Conservation (phyloP, 2,797 vertebrate genomes). For the Aphelocoma californica region DNA sequence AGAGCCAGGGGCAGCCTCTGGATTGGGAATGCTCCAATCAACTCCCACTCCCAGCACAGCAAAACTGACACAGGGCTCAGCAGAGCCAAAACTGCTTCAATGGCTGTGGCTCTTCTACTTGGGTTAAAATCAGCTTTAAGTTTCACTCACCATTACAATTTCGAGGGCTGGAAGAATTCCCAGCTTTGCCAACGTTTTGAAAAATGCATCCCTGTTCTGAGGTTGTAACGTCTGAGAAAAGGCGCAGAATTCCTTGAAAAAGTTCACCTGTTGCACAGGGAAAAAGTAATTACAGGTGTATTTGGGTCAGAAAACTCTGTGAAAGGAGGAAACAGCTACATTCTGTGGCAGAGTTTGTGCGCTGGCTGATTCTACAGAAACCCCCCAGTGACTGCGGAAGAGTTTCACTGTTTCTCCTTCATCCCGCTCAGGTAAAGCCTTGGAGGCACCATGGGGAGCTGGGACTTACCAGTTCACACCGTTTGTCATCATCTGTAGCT, state of each 20-base stretch:
- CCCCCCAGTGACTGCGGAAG: background rate
- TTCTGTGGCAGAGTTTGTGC: background rate
- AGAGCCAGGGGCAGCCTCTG: background rate
- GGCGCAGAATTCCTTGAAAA: conserved; percentile 96
- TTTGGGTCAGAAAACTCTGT: background rate
- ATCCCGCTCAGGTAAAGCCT: background rate
- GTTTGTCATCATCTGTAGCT: conserved; percentile 93
- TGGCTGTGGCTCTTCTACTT: accelerated
- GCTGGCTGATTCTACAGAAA: background rate
- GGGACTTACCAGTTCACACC: conserved; percentile 90
- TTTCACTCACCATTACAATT: conserved; percentile 92
- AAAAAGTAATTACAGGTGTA: background rate
- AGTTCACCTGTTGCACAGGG: conserved; percentile 83
- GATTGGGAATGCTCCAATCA: accelerated
- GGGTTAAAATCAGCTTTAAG: background rate
- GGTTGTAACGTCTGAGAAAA: conserved; percentile 96
- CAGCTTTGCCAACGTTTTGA: conserved; percentile 93
- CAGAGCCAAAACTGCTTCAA: background rate
- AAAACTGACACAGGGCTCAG: background rate
- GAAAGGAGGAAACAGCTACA: background rate
- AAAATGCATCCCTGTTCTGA: conserved; percentile 93
- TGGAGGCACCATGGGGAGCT: background rate
- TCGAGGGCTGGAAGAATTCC: conserved; percentile 93
- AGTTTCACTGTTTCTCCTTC: background rate
- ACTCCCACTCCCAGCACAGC: background rate